Conservation (phyloP, 2,888 invertebrate species). For the Palloptera scutellata region DNA sequence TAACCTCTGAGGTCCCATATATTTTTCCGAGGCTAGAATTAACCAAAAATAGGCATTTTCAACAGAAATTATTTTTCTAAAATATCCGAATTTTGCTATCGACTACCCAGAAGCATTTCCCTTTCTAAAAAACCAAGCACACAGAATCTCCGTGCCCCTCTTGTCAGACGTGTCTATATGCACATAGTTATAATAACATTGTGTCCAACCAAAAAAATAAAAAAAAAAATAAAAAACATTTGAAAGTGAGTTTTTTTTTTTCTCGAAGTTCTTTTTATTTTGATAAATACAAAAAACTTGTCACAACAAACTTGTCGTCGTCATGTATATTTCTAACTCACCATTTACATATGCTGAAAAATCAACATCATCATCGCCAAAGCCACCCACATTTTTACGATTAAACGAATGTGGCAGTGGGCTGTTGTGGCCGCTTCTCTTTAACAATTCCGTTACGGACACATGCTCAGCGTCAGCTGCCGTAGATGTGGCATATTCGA, state of each 20-base stretch:
- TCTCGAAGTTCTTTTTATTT: background rate
- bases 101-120: too few relatives aligned
- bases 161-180: too few relatives aligned
- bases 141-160: too few relatives aligned
- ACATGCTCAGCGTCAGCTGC: constrained; percentile 15
- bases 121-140: too few relatives aligned
- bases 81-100: too few relatives aligned
- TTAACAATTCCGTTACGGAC: constrained; percentile 6
- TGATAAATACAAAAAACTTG: too few relatives aligned
- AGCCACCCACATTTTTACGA: background rate
- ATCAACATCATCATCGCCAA: constrained; percentile 36
- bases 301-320: too few relatives aligned
- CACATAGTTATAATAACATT: too few relatives aligned
- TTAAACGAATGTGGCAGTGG: background rate
- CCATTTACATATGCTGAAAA: constrained; percentile 49
- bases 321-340: constrained; percentile 37
- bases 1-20: too few relatives aligned
- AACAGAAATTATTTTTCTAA: too few relatives aligned
- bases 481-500: constrained; percentile 15
- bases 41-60: too few relatives aligned
- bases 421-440: constrained; percentile 1
- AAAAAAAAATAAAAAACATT: constrained; percentile 2
- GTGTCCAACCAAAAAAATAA: background rate
- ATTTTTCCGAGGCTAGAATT: too few relatives aligned
- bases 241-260: background rate